Evolutionary conservation across 1,140 invertebrate species (phyloP).

Genomic region (Drosophila lacertosa): DNA sequence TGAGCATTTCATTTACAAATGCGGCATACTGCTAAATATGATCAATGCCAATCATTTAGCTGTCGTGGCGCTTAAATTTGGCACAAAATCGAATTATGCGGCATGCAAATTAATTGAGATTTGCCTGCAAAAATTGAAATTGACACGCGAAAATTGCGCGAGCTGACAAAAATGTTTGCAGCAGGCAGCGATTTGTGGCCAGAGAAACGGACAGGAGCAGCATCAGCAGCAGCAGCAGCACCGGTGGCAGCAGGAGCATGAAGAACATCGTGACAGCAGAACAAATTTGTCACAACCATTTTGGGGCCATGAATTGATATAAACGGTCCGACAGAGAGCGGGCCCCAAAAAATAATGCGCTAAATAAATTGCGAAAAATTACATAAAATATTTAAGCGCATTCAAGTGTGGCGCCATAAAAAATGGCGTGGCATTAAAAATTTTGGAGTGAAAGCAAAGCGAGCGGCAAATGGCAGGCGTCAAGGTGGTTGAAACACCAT

Average conservation of each 20-base stretch:
- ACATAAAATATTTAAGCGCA: slow-evolving; percentile 83
- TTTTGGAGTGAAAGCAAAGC: slow-evolving; percentile 72
- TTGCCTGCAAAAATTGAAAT: slow-evolving; percentile 63
- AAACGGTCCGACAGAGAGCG: slow-evolving; percentile 51
- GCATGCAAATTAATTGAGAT: slow-evolving; percentile 69
- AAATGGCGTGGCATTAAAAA: slow-evolving; percentile 78
- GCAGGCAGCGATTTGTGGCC: slow-evolving; percentile 23
- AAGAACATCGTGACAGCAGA: neutral
- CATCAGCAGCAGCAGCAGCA: neutral
- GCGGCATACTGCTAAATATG: slow-evolving; percentile 29
- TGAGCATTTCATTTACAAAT: neutral
- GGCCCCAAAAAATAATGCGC: slow-evolving; percentile 68
- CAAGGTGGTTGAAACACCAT: slow-evolving; percentile 51
- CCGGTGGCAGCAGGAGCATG: neutral
- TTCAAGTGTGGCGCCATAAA: slow-evolving; percentile 78
- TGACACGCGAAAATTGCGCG: slow-evolving; percentile 55
- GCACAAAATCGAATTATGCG: slow-evolving; percentile 66
- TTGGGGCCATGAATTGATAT: slow-evolving; percentile 67
- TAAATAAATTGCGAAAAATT: slow-evolving; percentile 83
- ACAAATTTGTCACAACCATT: slow-evolving; percentile 59
- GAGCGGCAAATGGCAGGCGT: slow-evolving; percentile 61
- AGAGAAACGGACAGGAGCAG: slow-evolving; percentile 12
- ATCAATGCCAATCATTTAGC: slow-evolving; percentile 55
- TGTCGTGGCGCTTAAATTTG: slow-evolving; percentile 38
- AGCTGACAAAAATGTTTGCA: slow-evolving; percentile 29